Percentiles rank a stretch among this genome's conserved stretches.
Evolutionary conservation across 1,140 invertebrate species (phyloP).

Genomic region (Drosophila subpulchrella): DNA sequence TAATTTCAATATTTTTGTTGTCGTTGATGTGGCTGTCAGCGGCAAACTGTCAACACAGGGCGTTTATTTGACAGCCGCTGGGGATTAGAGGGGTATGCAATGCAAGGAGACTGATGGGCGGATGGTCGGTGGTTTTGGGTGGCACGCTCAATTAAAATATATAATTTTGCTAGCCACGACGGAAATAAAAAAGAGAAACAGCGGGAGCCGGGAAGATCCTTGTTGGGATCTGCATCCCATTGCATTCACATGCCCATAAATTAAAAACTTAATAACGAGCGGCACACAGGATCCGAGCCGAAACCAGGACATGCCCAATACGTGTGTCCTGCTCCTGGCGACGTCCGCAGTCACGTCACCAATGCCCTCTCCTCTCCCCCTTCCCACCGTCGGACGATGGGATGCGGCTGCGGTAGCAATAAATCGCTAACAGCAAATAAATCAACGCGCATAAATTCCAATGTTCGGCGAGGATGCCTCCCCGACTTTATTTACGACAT

Average conservation of each 20-base stretch:
- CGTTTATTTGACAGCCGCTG: conserved; percentile 68
- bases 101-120: conserved; percentile 1
- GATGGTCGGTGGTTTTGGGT: conserved; percentile 6
- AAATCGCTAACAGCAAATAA: conserved; percentile 84
- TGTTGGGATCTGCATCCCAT: conserved; percentile 35
- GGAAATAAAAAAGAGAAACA: conserved; percentile 30
- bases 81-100: conserved; percentile 46
- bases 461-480: conserved; percentile 75
- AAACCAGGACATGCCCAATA: conserved; percentile 79
- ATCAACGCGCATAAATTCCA: conserved; percentile 84
- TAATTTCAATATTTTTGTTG: conserved; percentile 78
- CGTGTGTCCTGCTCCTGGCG: conserved; percentile 60
- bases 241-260: conserved; percentile 79
- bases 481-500: conserved; percentile 82
- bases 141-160: conserved; percentile 80
- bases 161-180: conserved; percentile 68
- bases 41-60: conserved; percentile 58
- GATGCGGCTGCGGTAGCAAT: conserved; percentile 80
- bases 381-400: conserved; percentile 24
- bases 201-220: conserved; percentile 23
- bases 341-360: conserved; percentile 60
- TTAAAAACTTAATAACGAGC: conserved; percentile 84
- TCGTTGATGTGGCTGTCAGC: conserved; percentile 55
- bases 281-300: conserved; percentile 46
- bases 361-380: conserved; percentile 19